These are phyloP conservation scores for Siphonodentalium dalli DNA, from an alignment of 2,888 invertebrate species.

Conservation along the genomic window DNA sequence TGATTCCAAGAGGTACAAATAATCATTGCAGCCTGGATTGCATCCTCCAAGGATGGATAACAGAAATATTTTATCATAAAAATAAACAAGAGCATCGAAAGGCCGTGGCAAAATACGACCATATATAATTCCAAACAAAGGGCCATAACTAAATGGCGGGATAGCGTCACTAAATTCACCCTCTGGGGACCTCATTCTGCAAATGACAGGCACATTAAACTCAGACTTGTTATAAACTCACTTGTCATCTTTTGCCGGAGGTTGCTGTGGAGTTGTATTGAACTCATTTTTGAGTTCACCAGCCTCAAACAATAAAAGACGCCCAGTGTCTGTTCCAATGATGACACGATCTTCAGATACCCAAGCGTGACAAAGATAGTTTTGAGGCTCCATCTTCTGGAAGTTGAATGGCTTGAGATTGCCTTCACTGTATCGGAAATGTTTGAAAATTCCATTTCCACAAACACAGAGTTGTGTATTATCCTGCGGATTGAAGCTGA, in stretches of 20 bases:
- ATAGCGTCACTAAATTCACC: too few species aligned
- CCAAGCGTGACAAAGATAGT: slow-evolving; percentile 82
- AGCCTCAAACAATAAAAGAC: slow-evolving; percentile 81
- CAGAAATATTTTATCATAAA: too few species aligned
- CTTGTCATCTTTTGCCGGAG: slow-evolving; percentile 42
- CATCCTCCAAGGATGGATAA: too few species aligned
- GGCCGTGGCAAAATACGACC: too few species aligned
- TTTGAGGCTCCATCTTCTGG: slow-evolving; percentile 79
- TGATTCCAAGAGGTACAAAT: too few species aligned
- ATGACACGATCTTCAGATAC: slow-evolving; percentile 82
- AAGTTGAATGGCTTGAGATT: slow-evolving; percentile 85
- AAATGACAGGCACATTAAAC: too few species aligned
- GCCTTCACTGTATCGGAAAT: slow-evolving; percentile 79
- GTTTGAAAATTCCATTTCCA: slow-evolving; percentile 74
- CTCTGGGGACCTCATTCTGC: too few species aligned
- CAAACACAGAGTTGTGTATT: slow-evolving; percentile 76
- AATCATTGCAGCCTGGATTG: too few species aligned
- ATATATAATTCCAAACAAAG: too few species aligned
- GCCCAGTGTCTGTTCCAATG: slow-evolving; percentile 80
- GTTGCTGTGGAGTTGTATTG: slow-evolving; percentile 43
- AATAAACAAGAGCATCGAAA: too few species aligned
- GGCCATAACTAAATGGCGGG: too few species aligned
- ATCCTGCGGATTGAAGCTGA: slow-evolving; percentile 81
- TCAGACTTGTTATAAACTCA: slow-evolving; percentile 25
- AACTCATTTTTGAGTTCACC: slow-evolving; percentile 75